Evolutionary conservation across 2,888 invertebrate species (phyloP), one percentile per base, ranked within the genome.

Genomic region (Clistopyga incitator): DNA sequence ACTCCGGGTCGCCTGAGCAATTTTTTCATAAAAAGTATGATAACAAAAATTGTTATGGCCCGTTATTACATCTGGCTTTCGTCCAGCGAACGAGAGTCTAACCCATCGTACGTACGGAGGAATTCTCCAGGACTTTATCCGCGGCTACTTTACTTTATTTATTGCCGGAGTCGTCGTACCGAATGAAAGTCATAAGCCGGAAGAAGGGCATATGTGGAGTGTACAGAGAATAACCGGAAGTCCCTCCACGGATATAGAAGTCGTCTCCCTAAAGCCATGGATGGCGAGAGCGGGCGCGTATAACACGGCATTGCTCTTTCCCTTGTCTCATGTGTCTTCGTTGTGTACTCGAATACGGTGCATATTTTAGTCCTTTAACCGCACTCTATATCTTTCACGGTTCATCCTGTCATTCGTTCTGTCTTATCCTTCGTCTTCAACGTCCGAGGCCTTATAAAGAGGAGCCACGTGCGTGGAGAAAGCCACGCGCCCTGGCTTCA

Each of bases 141-240:
- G 4, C 34, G 38, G 38, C 59, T 71, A 34, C 71, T 71, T 61
- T 42, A 67, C 65, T 79, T 75, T 78, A 82, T 82, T 82, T 78
- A 82, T 82, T 71, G 56, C 78, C 18, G 25, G 45, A 29, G 13
- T 54, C 61, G 47, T 61, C 13, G 6, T 25, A 59, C 29, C 15
- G 38, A 77, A 75, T 78, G 72, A 42, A 72, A 76, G 83, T 83
- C 76, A 72, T 79, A 79, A 83, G 83, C 83, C 79, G 83, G 83
- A 83, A 83, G 67, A 47, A 42, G 74, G 45, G 29, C 82, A 82
- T 78, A 75, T 75, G 75, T 56, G 78, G 34, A 71, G 67, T 47
- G 52, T 68, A 64, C 42, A 18, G 65, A 71, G 45, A 74, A 70
- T 47, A 74, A 25, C 50, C 8, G 29, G 29, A 47, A 45, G 20